Conservation (phyloP, 2,797 vertebrate species). For the Neoniphon sammara region DNA sequence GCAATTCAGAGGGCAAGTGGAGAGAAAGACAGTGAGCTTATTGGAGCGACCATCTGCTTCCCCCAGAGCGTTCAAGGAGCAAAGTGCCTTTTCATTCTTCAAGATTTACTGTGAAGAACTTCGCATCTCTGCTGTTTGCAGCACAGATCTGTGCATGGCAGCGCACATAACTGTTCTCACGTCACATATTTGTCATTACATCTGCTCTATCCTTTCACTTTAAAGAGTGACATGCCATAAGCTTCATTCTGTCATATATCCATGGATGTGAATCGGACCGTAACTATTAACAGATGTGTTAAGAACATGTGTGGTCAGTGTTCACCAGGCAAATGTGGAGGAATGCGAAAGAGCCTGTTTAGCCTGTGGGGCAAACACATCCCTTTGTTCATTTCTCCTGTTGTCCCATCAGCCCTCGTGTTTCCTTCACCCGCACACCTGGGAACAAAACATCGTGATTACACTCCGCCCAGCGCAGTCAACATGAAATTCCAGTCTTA, state of each 20-base stretch:
- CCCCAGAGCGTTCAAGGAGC: neutral
- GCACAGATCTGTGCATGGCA: neutral
- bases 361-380: conserved; percentile 53
- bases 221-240: neutral
- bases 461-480: conserved; percentile 43
- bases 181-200: conserved; percentile 6
- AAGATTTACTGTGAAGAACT: neutral
- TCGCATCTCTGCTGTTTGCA: neutral
- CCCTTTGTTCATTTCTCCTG: conserved; percentile 50
- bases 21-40: neutral
- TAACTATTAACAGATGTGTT: neutral
- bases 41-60: neutral
- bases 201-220: conserved; percentile 2
- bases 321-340: conserved; percentile 23
- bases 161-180: conserved; percentile 1
- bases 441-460: conserved; percentile 54
- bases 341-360: conserved; percentile 74
- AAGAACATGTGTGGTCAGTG: neutral
- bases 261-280: conserved; percentile 9
- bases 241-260: conserved; percentile 3
- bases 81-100: neutral
- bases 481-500: conserved; percentile 66
- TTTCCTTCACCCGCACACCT: conserved; percentile 66
- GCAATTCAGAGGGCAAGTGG: neutral
- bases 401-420: conserved; percentile 53